Base-by-base conservation (phyloP, 2,113 vertebrate species). In the Hoplias malabaricus region DNA sequence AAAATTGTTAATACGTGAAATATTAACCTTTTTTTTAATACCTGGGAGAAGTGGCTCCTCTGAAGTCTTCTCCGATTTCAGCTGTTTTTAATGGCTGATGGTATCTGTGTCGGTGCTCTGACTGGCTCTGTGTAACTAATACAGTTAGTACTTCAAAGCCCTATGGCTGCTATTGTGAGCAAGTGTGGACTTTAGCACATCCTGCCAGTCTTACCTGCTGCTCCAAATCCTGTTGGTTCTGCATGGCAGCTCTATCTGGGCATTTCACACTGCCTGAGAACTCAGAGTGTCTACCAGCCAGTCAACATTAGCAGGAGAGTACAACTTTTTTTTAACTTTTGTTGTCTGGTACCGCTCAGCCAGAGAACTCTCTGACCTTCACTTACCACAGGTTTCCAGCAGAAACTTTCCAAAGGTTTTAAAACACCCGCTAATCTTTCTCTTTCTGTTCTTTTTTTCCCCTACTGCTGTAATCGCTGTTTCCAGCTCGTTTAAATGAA, bases 161-260 rank as follows among this genome's bases (percentile, higher is more conserved):
- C 42, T 62, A 38, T 19, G 56, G 71, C 34, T 71, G 54, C 61
- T n/a, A 27, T 80, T 74, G 76, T 78, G 46, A 74, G 66, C 16
- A 63, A 78, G 54, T 78, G 67, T 31, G 34, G 34, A 62, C 69
- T 42, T 61, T 27, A 62, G 69, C 34, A 25, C 65, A 48, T 75
- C 27, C 36, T 33, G 40, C 33, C 81, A 71, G 33, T 56, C 82
- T 79, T 67, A 59, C 56, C 23, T 27, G 53, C 50, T 23, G 63
- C 36, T 57, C 75, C 72, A 79, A 81, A 82, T 87, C 66, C 80
- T 46, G 69, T 81, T 80, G 16, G 77, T 83, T 86, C 82, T 84
- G 78, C 82, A 82, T 61, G 61, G 59, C 78, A 78, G 59, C 66
- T 13, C 67, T 75, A 25, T 65, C 54, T 48, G 69, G 33, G 27